Evolutionary conservation across 2,113 vertebrate species (phyloP), one percentile per base, ranked within the genome.

Genomic region (Rhegmatorhina hoffmannsi): DNA sequence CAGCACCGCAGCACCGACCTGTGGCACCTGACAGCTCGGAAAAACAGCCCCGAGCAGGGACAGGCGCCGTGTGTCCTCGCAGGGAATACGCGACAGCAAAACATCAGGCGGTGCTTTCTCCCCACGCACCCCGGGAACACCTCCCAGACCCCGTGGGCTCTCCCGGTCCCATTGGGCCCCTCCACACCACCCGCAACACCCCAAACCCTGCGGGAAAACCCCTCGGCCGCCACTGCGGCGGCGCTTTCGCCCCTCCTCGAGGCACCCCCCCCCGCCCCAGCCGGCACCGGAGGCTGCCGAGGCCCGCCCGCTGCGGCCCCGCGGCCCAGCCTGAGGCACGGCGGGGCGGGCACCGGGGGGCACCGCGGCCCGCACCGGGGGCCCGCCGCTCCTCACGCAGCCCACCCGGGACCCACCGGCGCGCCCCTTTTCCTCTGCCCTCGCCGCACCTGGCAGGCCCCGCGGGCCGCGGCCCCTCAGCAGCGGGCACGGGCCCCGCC

Each of bases 101-200:
- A 0, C 3, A 21, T 0, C 64, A 1, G 2, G 8, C 11, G 1
- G 13, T 3, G 1, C 34, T n/a, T 24, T 0, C 43, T 5, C 14
- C 36, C 31, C 14, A 29, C 36, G 19, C 29, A 6, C 6, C 34
- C 5, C 33, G 11, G 8, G 47, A 17, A 0, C 17, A 4, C 31
- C 43, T 8, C 0, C 64, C 34, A 5, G 8, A 0, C 16, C 44
- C 50, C 4, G 49, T 68, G 4, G 40, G 0, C 6, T 0, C 10
- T 9, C 31, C 8, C 46, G 0, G 28, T 12, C 79, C 55, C 79
- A 2, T 25, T 21, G 21, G 21, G 47, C 47, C 20, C 47, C 66
- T 13, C 10, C 4, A 10, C 31, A 18, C 17, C 28, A 15, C 50
- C 67, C 81, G 0, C 5, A 17, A 56, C 21, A 1, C 2, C 56